Base-by-base conservation (phyloP, 1,140 invertebrate species). In the Apis florea region DNA sequence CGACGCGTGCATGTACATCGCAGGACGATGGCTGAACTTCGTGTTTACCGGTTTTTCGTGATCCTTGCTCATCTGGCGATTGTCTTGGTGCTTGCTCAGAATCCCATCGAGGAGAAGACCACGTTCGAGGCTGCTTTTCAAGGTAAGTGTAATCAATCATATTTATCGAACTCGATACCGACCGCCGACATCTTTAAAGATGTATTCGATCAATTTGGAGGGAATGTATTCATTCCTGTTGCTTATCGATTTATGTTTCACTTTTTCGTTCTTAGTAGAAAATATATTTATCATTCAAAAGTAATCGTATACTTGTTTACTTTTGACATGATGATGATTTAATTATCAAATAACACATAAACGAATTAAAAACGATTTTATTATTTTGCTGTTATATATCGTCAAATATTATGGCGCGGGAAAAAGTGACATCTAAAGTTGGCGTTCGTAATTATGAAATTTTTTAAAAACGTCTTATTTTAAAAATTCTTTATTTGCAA, bases 111-210 rank as follows among this genome's bases (percentile, higher is more conserved):
- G 71, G 93, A 94, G 79, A 91, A 92, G 78, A 93, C 92, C 61
- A 94, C 91, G 63, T 94, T 94, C 88, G 95, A 95, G 82, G 95
- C 95, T 66, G 95, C 94, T 51, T 95, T 95, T 89, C 95, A 95
- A 94, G 95, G 95, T 95, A 93, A 90, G 81, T 59, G 31, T n/a
- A 40, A 40, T 40, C 2, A 15, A 67, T 21, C n/a, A 0, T 0
- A 26, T 53, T 54, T 31, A 21, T 75, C 31, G 3, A 6, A 15
- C 17, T 47, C 31, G 54, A n/a, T 72, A 8, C 2, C n/a, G 1
- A 19, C 31, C 21, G 10, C 17, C n/a, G 66, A 24, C 40, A 67
- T 67, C 66, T 67, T n/a, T 13, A 21, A 5, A 40, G 31, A 24
- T n/a, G 9, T 13, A 11, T 15, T 67, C 47, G 12, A 51, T 51